These are phyloP conservation scores for Andrena minutula DNA, from an alignment of 2,888 invertebrate species.

Conservation along the genomic window DNA sequence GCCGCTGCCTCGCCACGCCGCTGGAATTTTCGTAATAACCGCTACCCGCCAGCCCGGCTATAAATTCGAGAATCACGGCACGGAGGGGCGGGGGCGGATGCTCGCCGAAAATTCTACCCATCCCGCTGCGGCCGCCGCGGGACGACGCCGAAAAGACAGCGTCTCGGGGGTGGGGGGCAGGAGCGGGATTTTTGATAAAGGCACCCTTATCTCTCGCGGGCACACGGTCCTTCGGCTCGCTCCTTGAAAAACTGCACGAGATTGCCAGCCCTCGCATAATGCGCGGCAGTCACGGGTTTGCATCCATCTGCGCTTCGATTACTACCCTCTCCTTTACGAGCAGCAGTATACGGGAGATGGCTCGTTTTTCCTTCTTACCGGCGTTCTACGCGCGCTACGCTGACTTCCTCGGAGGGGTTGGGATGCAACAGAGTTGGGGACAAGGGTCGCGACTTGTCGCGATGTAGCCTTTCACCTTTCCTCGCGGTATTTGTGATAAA, in stretches of 20 bases:
- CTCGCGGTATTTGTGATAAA: constrained; percentile 46
- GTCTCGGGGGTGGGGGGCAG: not conserved
- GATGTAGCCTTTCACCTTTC: constrained; percentile 16
- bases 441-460: constrained; percentile 63
- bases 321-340: constrained; percentile 66
- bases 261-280: constrained; percentile 57
- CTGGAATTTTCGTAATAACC: constrained; percentile 58
- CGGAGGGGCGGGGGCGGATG: not conserved
- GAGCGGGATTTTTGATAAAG: constrained; percentile 59
- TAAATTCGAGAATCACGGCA: constrained; percentile 60
- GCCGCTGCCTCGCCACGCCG: constrained; percentile 28
- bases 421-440: constrained; percentile 58
- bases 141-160: not conserved
- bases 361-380: constrained; percentile 68
- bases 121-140: constrained; percentile 1
- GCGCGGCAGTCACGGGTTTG: constrained; percentile 55
- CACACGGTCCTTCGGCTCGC: constrained; percentile 46
- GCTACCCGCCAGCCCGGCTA: constrained; percentile 1
- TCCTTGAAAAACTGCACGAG: constrained; percentile 59
- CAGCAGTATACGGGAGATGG: constrained; percentile 55
- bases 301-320: constrained; percentile 68
- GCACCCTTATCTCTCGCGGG: constrained; percentile 55
- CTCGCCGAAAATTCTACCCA: constrained; percentile 35
- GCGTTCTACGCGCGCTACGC: constrained; percentile 19
- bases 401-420: constrained; percentile 27